These are phyloP conservation scores for Stercorarius parasiticus DNA, from an alignment of 2,113 vertebrate species.

Conservation along the genomic window DNA sequence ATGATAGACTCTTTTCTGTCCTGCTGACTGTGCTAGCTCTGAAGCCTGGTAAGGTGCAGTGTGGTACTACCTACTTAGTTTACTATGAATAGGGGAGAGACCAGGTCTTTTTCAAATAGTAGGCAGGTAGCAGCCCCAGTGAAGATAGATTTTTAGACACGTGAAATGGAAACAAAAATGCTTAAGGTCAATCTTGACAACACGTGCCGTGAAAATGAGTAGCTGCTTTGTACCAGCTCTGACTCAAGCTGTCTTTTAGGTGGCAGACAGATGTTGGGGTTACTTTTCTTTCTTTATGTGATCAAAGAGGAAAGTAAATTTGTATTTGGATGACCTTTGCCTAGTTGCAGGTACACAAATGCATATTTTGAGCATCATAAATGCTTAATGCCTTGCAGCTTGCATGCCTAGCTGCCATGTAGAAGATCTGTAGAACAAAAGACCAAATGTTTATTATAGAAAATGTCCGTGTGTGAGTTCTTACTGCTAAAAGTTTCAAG, in stretches of 20 bases:
- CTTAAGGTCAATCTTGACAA: background rate
- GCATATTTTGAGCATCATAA: background rate
- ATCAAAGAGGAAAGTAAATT: background rate
- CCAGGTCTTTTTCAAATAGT: background rate
- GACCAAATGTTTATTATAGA: background rate
- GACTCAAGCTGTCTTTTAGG: background rate
- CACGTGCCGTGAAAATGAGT: background rate
- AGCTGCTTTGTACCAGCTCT: background rate
- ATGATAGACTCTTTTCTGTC: background rate
- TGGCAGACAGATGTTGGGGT: background rate
- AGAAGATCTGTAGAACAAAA: background rate
- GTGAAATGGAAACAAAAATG: background rate
- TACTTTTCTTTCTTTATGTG: background rate
- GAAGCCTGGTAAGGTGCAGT: background rate
- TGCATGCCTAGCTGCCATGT: background rate
- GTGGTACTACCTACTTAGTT: background rate
- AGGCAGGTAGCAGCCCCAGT: background rate
- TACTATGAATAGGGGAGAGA: background rate
- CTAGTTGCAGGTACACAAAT: background rate
- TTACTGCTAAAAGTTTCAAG: background rate
- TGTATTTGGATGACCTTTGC: slow-evolving; percentile 1
- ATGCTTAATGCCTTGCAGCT: background rate
- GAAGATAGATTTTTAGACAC: background rate
- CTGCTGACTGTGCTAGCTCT: background rate
- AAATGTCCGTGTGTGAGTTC: background rate